Conservation (phyloP, 1,140 invertebrate species). For the Laupala kohalensis region DNA sequence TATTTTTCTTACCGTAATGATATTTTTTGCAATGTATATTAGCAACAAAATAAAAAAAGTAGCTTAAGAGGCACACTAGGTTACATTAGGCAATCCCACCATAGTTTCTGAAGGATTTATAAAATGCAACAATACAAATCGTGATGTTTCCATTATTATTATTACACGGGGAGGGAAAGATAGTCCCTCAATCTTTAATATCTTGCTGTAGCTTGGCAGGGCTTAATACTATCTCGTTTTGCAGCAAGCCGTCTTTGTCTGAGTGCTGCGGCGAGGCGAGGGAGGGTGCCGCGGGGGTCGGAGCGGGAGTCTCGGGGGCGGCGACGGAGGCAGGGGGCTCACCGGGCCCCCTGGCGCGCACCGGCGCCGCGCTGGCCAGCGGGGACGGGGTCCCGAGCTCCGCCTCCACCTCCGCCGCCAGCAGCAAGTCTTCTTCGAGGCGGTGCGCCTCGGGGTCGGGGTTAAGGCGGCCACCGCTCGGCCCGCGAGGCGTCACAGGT, state of each 20-base stretch:
- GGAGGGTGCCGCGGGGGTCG: conserved; percentile 16
- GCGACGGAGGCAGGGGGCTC: conserved; percentile 13
- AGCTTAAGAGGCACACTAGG: neutral
- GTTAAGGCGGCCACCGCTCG: conserved; percentile 19
- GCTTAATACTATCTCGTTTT: conserved; percentile 32
- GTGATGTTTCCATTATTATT: neutral
- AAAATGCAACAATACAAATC: neutral
- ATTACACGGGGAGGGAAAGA: neutral
- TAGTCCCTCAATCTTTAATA: neutral
- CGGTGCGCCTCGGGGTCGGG: conserved; percentile 20
- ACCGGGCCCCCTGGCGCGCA: neutral
- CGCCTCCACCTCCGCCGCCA: conserved; percentile 12
- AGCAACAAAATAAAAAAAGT: neutral
- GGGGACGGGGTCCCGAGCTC: conserved; percentile 16
- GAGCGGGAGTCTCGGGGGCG: neutral
- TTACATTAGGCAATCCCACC: neutral
- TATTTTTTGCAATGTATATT: neutral
- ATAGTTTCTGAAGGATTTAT: neutral
- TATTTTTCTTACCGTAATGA: neutral
- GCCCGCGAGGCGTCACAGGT: neutral
- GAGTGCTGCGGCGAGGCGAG: conserved; percentile 3
- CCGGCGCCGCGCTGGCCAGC: conserved; percentile 14
- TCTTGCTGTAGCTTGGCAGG: conserved; percentile 26
- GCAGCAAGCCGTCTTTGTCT: conserved; percentile 10
- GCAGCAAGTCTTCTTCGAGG: conserved; percentile 18